A percentile compares a stretch with the other conserved stretches of the same genome.
Conservation (phyloP, 2,888 invertebrate species). For the Caenorhabditis sinica region DNA sequence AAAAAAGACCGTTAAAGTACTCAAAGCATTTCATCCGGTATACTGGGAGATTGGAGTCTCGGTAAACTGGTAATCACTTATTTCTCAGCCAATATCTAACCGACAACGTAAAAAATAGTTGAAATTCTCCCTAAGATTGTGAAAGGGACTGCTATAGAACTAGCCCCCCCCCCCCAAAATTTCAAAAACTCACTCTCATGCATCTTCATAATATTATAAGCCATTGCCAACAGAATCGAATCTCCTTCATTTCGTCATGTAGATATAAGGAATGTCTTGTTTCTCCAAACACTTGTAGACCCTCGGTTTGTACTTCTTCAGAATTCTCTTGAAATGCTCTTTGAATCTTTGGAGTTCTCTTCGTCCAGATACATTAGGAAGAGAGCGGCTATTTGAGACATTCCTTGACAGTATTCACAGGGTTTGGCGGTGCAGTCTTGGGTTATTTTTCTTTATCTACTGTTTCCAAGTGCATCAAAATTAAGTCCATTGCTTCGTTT, state of each 20-base stretch:
- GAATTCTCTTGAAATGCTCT: conserved; percentile 96
- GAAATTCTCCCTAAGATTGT: too few species aligned
- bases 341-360: conserved; percentile 95
- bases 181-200: conserved; percentile 89
- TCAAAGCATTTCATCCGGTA: conserved; percentile 86
- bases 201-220: conserved; percentile 94
- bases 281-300: conserved; percentile 96
- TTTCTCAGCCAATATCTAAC: too few species aligned
- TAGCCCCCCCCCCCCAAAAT: too few species aligned
- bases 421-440: too few species aligned
- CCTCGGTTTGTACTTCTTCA: conserved; percentile 95
- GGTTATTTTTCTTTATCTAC: too few species aligned
- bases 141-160: too few species aligned
- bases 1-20: conserved; percentile 93
- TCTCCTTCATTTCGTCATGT: conserved; percentile 99
- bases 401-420: conserved; percentile 92
- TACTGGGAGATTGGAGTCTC: not conserved
- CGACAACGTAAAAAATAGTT: too few species aligned
- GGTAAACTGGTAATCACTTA: too few species aligned
- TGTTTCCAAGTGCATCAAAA: too few species aligned
- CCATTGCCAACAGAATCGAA: conserved; percentile 94
- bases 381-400: conserved; percentile 98
- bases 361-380: conserved; percentile 98
- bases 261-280: conserved; percentile 95
- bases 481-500: too few species aligned